A percentile compares a stretch with the other conserved stretches of the same genome.
Evolutionary conservation across 2,888 invertebrate genomes (phyloP).

Genomic region (Mactromeris polynyma): DNA sequence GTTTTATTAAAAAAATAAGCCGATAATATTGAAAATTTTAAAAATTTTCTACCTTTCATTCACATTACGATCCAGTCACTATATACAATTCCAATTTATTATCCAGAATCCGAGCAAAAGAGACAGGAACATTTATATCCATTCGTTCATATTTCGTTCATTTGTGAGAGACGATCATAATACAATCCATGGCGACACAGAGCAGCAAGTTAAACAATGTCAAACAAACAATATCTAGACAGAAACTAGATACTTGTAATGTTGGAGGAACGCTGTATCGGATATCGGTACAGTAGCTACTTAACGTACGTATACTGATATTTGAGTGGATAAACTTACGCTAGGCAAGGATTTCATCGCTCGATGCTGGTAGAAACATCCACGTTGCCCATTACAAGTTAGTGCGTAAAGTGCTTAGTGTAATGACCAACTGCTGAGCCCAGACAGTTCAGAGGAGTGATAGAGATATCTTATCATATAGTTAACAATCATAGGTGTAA

Average conservation of each 20-base stretch:
- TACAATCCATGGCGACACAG: neutral
- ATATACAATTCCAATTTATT: conserved; percentile 2
- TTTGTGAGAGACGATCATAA: neutral
- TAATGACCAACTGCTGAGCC: neutral
- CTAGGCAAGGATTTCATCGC: neutral
- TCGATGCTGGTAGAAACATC: neutral
- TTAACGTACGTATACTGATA: neutral
- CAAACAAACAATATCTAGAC: neutral
- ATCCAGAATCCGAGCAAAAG: neutral
- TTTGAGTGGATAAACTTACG: neutral
- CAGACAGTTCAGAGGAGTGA: neutral
- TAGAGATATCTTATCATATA: too few relatives aligned
- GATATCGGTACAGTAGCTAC: neutral
- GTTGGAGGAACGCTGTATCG: neutral
- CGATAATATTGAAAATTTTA: neutral
- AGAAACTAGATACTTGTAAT: neutral
- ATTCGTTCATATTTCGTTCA: neutral
- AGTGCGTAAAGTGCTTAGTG: neutral
- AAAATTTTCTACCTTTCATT: neutral
- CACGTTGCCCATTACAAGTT: neutral
- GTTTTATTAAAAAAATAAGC: neutral
- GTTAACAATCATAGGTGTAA: too few relatives aligned
- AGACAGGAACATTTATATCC: neutral
- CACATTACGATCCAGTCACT: neutral
- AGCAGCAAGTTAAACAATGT: neutral